These are phyloP conservation scores for Chymomyza amoena DNA, from an alignment of 2,888 invertebrate genomes.

Conservation along the genomic window DNA sequence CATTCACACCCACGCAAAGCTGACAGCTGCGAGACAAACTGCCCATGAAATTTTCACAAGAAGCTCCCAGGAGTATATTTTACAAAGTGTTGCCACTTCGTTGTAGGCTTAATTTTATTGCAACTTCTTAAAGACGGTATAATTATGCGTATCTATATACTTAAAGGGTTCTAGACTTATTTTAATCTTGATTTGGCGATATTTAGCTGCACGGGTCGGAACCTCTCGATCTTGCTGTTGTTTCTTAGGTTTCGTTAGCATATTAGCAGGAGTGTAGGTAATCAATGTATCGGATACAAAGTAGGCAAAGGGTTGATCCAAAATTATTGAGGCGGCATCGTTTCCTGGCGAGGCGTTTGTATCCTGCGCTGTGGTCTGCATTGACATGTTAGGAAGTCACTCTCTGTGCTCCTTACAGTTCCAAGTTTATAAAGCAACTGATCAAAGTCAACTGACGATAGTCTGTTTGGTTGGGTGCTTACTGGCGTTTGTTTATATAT, in stretches of 20 bases:
- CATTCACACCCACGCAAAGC: constrained; percentile 49
- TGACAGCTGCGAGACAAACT: constrained; percentile 20
- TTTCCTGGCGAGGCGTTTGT: background rate
- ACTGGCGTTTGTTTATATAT: too few species aligned
- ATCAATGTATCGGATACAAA: background rate
- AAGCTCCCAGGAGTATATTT: background rate
- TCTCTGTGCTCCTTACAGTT: background rate
- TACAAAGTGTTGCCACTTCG: constrained; percentile 3
- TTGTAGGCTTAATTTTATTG: constrained; percentile 51
- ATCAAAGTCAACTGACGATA: background rate
- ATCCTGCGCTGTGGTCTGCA: background rate
- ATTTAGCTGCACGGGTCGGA: background rate
- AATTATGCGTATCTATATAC: background rate
- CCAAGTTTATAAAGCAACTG: background rate
- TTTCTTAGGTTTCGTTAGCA: background rate
- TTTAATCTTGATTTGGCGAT: background rate
- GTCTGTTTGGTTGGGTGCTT: background rate
- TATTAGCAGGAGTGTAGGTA: background rate
- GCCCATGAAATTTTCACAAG: constrained; percentile 9
- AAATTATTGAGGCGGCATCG: background rate
- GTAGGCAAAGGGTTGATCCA: background rate
- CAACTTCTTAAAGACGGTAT: constrained; percentile 26
- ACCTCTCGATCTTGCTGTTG: background rate
- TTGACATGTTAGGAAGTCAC: background rate
- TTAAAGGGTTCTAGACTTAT: background rate